These are phyloP conservation scores for Trididemnum clinides DNA, from an alignment of 23 tunicate genomes.

Conservation along the genomic window DNA sequence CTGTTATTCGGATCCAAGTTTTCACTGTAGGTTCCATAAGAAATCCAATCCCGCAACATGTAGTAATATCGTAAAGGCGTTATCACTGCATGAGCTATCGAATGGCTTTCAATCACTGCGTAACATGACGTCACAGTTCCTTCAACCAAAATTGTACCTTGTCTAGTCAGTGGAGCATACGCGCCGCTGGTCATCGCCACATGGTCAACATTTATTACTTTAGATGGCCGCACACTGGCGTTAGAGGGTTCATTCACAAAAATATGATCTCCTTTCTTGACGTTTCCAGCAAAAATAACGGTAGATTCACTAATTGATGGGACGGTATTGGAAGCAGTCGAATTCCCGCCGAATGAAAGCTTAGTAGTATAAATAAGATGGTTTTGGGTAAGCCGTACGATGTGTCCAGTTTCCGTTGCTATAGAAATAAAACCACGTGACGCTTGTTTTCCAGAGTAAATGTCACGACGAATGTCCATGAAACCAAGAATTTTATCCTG, in stretches of 20 bases:
- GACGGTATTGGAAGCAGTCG: not conserved
- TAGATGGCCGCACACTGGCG: constrained; percentile 42
- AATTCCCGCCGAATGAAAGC: not conserved
- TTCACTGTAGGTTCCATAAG: not conserved
- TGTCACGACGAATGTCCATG: constrained; percentile 45
- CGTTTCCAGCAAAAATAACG: constrained; percentile 53
- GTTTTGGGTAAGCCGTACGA: constrained; percentile 55
- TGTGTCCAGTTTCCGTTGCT: constrained; percentile 47
- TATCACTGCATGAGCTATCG: constrained; percentile 55
- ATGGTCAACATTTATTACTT: constrained; percentile 22
- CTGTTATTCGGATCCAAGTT: not conserved
- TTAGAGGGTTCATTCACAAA: not conserved
- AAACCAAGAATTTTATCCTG: constrained; percentile 53
- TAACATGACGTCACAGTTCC: constrained; percentile 82
- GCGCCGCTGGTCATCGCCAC: constrained; percentile 51
- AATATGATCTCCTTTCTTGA: constrained; percentile 49
- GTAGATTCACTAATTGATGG: not conserved
- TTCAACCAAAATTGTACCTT: constrained; percentile 72
- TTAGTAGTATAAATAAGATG: constrained; percentile 46
- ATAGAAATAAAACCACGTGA: constrained; percentile 36
- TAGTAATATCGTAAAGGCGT: constrained; percentile 66
- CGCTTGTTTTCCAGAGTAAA: not conserved
- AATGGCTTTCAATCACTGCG: constrained; percentile 78
- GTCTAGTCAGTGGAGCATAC: constrained; percentile 79
- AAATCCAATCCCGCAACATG: not conserved